These are phyloP conservation scores for Gymnothorax reevesii DNA, from an alignment of 2,797 vertebrate species.

Conservation along the genomic window DNA sequence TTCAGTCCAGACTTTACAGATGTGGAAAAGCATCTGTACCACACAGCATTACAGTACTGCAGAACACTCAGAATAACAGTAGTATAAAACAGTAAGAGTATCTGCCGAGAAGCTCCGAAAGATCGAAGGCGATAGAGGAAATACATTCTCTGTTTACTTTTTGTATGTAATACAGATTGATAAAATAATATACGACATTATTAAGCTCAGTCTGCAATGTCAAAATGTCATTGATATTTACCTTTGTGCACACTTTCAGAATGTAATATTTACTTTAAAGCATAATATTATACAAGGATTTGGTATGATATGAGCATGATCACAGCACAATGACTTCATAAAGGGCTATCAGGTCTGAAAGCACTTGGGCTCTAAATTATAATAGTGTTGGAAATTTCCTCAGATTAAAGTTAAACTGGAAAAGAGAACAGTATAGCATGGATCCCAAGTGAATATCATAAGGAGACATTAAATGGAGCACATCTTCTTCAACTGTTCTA, in stretches of 20 bases:
- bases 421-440: background rate
- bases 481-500: no score
- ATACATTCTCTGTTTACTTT: no score
- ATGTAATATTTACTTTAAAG: background rate
- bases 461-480: no score
- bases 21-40: no score
- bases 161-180: no score
- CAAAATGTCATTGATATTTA: background rate
- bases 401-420: background rate
- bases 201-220: background rate
- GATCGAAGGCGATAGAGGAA: no score
- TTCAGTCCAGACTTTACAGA: no score
- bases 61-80: no score
- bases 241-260: background rate
- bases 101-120: no score
- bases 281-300: background rate
- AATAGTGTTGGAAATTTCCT: background rate
- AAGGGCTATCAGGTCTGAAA: background rate
- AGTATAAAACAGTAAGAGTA: no score
- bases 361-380: background rate
- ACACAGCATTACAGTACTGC: no score
- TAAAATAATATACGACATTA: background rate
- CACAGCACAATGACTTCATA: background rate
- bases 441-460: background rate
- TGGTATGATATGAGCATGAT: background rate